Conservation (phyloP, 2,113 vertebrate genomes). For the Tricholaema leucomelas region DNA sequence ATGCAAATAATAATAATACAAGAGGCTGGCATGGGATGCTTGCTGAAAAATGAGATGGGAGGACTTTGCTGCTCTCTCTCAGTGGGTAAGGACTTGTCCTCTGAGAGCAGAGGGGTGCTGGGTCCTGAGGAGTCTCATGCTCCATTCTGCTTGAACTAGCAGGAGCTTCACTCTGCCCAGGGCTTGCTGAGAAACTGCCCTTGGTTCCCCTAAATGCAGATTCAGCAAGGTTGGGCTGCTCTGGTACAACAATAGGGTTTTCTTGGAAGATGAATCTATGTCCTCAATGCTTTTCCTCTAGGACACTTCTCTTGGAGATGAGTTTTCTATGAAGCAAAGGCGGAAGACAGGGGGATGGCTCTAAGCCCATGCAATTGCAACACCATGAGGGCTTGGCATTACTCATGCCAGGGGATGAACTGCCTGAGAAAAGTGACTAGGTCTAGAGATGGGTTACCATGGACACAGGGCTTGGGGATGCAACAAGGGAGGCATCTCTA, state of each 20-base stretch:
- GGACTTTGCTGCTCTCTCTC: not conserved
- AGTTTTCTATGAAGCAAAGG: not conserved
- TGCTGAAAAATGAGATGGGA: not conserved
- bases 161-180: not conserved
- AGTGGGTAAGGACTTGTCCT: not conserved
- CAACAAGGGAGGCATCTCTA: rapidly evolving
- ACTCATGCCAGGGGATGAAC: not conserved
- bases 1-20: not conserved
- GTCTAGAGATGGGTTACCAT: not conserved
- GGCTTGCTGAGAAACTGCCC: not conserved
- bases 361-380: not conserved
- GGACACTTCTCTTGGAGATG: not conserved
- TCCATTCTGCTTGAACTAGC: not conserved
- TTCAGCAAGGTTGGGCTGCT: not conserved
- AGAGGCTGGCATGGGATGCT: not conserved
- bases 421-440: rapidly evolving
- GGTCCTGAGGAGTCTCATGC: not conserved
- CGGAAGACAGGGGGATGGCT: too few species aligned
- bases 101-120: not conserved
- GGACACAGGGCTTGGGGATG: too few species aligned
- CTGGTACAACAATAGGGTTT: not conserved
- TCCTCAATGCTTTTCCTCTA: not conserved
- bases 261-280: not conserved
- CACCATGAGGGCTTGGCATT: rapidly evolving
- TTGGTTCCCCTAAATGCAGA: not conserved